Percentiles rank a stretch among this genome's conserved stretches.
Conservation (phyloP, 2,113 vertebrate genomes). For the Pterophyllum scalare region DNA sequence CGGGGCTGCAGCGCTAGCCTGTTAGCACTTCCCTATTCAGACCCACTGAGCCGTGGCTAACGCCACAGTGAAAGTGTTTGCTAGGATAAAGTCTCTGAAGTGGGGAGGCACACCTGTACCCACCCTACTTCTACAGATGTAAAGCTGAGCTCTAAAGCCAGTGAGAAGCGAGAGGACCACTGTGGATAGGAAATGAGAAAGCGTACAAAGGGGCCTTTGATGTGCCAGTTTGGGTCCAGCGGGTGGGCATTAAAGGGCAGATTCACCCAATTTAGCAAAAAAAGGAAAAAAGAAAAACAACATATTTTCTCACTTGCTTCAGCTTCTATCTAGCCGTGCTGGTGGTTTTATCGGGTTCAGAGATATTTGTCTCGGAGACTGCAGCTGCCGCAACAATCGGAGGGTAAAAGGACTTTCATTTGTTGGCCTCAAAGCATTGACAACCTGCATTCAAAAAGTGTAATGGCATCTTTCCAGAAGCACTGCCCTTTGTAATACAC, state of each 20-base stretch:
- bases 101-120: constrained; percentile 65
- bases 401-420: constrained; percentile 31
- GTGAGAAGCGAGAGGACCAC: constrained; percentile 13
- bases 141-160: constrained; percentile 46
- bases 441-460: neutral
- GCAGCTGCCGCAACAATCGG: neutral
- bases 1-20: constrained; percentile 52
- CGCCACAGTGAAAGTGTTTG: constrained; percentile 64
- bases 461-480: neutral
- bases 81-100: constrained; percentile 61
- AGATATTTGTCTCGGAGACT: constrained; percentile 30
- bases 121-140: constrained; percentile 26
- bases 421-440: constrained; percentile 12
- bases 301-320: neutral
- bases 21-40: constrained; percentile 69
- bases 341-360: constrained; percentile 14
- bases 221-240: constrained; percentile 16
- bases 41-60: constrained; percentile 74
- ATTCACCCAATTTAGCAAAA: constrained; percentile 29
- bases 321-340: neutral
- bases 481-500: constrained; percentile 14
- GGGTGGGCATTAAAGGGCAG: constrained; percentile 31
- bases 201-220: constrained; percentile 29
- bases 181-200: constrained; percentile 9
- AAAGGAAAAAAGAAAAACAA: neutral